Conservation (phyloP, 2,888 invertebrate genomes). For the Agriopis aurantiaria region DNA sequence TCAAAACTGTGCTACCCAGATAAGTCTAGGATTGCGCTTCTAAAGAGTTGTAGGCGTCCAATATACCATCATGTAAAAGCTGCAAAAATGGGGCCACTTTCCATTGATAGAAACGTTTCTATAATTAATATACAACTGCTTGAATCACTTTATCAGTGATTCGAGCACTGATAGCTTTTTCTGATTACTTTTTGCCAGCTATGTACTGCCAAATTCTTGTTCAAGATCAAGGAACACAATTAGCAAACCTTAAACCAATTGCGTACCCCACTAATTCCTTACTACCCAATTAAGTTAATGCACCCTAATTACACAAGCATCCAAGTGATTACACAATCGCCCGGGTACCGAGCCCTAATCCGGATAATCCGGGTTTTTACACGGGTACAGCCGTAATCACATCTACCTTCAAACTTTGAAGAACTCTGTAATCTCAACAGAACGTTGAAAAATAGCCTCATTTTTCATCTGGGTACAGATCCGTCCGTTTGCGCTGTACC, state of each 20-base stretch:
- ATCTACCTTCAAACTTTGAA: slow-evolving; percentile 38
- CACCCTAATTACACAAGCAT: slow-evolving; percentile 40
- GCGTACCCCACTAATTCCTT: slow-evolving; percentile 18
- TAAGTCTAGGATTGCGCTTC: too few relatives aligned
- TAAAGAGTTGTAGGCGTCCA: too few relatives aligned
- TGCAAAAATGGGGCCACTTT: too few relatives aligned
- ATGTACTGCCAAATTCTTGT: too few relatives aligned
- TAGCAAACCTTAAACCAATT: slow-evolving; percentile 6
- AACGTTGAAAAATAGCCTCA: slow-evolving; percentile 58
- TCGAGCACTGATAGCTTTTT: too few relatives aligned
- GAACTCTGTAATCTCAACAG: slow-evolving; percentile 50
- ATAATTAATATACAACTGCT: too few relatives aligned
- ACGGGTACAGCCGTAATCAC: slow-evolving; percentile 33
- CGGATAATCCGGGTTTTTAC: slow-evolving; percentile 29
- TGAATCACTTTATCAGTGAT: too few relatives aligned
- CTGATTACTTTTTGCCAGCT: too few relatives aligned
- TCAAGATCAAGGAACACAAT: too few relatives aligned
- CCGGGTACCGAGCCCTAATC: slow-evolving; percentile 23
- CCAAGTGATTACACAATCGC: slow-evolving; percentile 41
- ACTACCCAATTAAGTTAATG: slow-evolving; percentile 38
- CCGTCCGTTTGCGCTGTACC: slow-evolving; percentile 48
- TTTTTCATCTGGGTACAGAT: slow-evolving; percentile 55
- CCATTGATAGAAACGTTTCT: too few relatives aligned
- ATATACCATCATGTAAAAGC: too few relatives aligned
- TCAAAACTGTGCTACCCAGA: too few relatives aligned